Conservation (phyloP, 2,888 invertebrate genomes). For the Nysson spinosus region DNA sequence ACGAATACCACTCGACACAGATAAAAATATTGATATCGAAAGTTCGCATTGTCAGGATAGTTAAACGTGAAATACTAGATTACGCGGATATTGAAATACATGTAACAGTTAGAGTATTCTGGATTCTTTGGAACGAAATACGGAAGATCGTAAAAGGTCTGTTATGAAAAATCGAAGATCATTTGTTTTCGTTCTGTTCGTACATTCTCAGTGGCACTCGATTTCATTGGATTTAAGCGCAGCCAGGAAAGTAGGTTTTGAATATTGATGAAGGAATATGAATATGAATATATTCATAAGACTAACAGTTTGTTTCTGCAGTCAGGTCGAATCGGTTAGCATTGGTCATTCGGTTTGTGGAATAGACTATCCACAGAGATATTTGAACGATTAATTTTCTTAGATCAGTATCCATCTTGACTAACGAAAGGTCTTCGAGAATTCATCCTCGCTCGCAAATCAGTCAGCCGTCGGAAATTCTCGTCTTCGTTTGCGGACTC, state of each 20-base stretch:
- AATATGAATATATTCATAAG: constrained; percentile 62
- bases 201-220: constrained; percentile 26
- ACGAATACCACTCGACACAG: too few relatives aligned
- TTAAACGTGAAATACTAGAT: too few relatives aligned
- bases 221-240: constrained; percentile 54
- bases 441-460: constrained; percentile 8
- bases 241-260: constrained; percentile 58
- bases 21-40: background rate
- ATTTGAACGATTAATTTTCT: constrained; percentile 51
- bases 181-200: constrained; percentile 19
- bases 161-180: constrained; percentile 38
- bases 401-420: constrained; percentile 10
- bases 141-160: constrained; percentile 27
- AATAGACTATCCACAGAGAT: constrained; percentile 16
- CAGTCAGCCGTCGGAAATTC: constrained; percentile 11
- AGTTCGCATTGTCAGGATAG: background rate
- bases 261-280: constrained; percentile 60
- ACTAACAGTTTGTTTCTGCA: constrained; percentile 62
- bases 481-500: background rate
- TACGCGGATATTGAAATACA: constrained; percentile 1
- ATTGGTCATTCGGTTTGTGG: constrained; percentile 52
- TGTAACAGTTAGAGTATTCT: too few relatives aligned
- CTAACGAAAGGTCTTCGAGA: background rate
- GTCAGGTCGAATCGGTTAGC: constrained; percentile 52
- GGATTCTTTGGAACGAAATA: constrained; percentile 7